These are phyloP conservation scores for Manis pentadactyla DNA, from an alignment of 2,797 vertebrate species.

Conservation along the genomic window DNA sequence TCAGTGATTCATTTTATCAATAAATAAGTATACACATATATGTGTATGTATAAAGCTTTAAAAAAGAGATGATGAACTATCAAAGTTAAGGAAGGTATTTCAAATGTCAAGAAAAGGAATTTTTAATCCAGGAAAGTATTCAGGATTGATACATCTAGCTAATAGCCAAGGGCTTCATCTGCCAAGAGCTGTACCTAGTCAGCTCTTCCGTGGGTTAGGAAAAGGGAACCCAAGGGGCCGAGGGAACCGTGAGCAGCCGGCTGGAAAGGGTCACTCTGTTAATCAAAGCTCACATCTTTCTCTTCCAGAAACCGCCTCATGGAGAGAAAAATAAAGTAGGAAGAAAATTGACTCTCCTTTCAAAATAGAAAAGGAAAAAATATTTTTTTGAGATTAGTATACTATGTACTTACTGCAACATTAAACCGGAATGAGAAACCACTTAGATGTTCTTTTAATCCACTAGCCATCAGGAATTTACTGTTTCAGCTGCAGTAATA, in stretches of 20 bases:
- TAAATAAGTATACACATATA: background rate
- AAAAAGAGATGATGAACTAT: slow-evolving; percentile 4
- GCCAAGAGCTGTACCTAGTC: background rate
- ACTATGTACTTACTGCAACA: background rate
- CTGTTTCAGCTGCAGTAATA: background rate
- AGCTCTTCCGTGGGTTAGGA: background rate
- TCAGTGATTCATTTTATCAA: background rate
- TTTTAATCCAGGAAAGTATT: slow-evolving; percentile 44
- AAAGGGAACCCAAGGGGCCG: background rate
- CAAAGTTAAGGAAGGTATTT: background rate
- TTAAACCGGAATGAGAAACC: background rate
- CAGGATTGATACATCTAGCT: background rate
- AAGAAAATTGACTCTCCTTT: background rate
- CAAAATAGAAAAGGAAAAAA: background rate
- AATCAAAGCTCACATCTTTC: background rate
- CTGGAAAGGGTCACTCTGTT: background rate
- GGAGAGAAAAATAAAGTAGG: background rate
- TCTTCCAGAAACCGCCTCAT: background rate
- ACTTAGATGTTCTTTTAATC: background rate
- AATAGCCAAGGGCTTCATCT: background rate
- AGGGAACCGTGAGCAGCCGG: background rate
- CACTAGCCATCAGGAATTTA: background rate
- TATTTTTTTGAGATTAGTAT: background rate
- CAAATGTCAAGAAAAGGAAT: background rate
- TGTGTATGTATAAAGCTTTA: background rate